Evolutionary conservation across 2,888 invertebrate genomes (phyloP), one percentile per base, ranked within the genome.

Genomic region (Frankliniella fusca): DNA sequence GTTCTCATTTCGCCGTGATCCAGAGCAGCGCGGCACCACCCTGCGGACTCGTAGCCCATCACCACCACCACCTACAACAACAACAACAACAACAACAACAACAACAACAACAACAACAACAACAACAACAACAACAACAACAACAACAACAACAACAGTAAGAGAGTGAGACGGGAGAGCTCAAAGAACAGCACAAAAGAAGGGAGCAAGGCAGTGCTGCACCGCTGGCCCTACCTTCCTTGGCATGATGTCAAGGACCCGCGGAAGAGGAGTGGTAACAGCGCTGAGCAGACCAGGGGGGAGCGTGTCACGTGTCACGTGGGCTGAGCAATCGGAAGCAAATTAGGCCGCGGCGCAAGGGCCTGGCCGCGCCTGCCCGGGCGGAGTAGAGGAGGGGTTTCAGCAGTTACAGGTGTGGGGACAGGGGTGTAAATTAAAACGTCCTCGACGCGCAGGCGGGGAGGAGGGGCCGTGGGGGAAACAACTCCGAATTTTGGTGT

Each of bases 1-100:
- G 27, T 76, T 76, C 70, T 76, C 70, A 76, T 76, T 76, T 9
- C 70, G 27, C 27, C 23, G 70, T 27, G 70, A 76, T 76, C 70
- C 70, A 5, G 70, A 10, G 11, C 9, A 2, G 70, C 23, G n/a
- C 70, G 9, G 70, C 61, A 10, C 11, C 7, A 38, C 38, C 38
- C 38, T 38, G 38, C 38, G 3, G 38, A n/a, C n/a, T n/a, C n/a
- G n/a, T n/a, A n/a, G 61, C 61, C 54, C 61, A 8, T 15, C 61
- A 61, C n/a, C 61, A 54, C 61, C n/a, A 15, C 61, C 18, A 15
- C 61, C 18, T 7, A 61, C 18, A 18, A 54, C 50, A 15, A 61
- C 18, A 61, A 61, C 7, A 61, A 8, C 10, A 61, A 61, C 7
- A 18, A 20, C 5, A 20, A 18, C 0, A n/a, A 7, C 10, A 61